Base-by-base conservation (phyloP, 2,113 vertebrate genomes). In the Camelus dromedarius region DNA sequence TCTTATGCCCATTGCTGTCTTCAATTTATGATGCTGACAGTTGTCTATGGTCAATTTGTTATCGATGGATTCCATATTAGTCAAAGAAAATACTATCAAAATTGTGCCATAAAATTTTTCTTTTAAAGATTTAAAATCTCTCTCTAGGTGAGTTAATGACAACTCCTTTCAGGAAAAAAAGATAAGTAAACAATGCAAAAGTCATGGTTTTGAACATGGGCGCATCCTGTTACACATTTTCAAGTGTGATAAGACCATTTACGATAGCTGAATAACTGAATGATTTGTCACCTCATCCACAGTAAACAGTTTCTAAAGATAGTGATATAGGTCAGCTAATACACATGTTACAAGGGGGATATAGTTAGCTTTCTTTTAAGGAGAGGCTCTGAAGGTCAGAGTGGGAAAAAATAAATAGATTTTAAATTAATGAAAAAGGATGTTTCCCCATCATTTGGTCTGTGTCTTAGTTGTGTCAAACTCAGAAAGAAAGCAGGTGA, bases 401-500 rank as follows among this genome's bases (percentile, higher is more conserved):
- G 32, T 69, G 50, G 75, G 86, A 97, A 91, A 92, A 97, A 97
- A 76, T 95, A 86, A 58, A 54, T 14, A 83, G 80, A 58, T 95
- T 98, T 97, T 76, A 98, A 98, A 97, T 96, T 70, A 96, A 92
- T 98, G 98, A 98, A 99, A 98, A 98, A 98, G 6, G 98, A 95
- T 94, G 93, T 97, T 98, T 98, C 98, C 98, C 97, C 98, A 98
- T 98, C 97, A 96, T 98, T 98, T 98, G 98, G 97, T 98, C 98
- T 98, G 98, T 98, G 98, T 98, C 98, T 98, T 98, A 98, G 98
- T 98, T 99, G 98, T 98, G 98, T 99, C 98, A 99, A 97, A 98
- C 97, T 98, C 98, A 95, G 90, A 98, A 98, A 98, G 97, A 97
- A 98, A 97, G 97, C 97, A 96, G 83, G 97, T 98, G 98, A 98